phyloP scores from a whole-genome alignment of 2,888 invertebrate species.

The Melanostoma scalare region DNA sequence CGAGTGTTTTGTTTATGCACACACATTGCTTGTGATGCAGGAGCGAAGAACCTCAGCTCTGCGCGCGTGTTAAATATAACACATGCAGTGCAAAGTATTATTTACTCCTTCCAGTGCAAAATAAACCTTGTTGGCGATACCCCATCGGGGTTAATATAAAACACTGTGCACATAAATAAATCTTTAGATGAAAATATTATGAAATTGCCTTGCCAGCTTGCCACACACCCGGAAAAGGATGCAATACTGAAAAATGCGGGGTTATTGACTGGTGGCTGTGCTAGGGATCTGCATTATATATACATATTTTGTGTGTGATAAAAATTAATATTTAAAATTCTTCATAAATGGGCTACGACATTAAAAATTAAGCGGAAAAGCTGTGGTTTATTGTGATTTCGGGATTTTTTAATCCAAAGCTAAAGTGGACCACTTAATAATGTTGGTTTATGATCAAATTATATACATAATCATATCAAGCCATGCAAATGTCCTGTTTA shows the following conservation, averaged over 20 bases:
- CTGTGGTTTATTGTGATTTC: constrained; percentile 9
- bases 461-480: too few relatives aligned
- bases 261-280: constrained; percentile 51
- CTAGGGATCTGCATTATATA: background rate
- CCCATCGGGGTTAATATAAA: constrained; percentile 20
- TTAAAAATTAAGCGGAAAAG: constrained; percentile 24
- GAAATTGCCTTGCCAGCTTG: constrained; percentile 26
- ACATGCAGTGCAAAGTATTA: constrained; percentile 49
- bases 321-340: constrained; percentile 55
- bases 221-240: constrained; percentile 21
- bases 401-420: too few relatives aligned
- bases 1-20: constrained; percentile 54
- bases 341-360: constrained; percentile 3
- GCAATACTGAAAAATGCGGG: constrained; percentile 42
- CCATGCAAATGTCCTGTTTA: too few relatives aligned
- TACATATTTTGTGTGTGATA: constrained; percentile 39
- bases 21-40: constrained; percentile 24
- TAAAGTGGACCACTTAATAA: constrained; percentile 4
- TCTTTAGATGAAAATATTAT: constrained; percentile 39
- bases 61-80: constrained; percentile 21
- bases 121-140: background rate
- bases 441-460: too few relatives aligned
- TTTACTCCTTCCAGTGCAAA: constrained; percentile 32
- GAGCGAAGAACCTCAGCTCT: background rate
- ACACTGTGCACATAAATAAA: constrained; percentile 47